Evolutionary conservation across 2,888 invertebrate species (phyloP).

Genomic region (Diarsia rubi): DNA sequence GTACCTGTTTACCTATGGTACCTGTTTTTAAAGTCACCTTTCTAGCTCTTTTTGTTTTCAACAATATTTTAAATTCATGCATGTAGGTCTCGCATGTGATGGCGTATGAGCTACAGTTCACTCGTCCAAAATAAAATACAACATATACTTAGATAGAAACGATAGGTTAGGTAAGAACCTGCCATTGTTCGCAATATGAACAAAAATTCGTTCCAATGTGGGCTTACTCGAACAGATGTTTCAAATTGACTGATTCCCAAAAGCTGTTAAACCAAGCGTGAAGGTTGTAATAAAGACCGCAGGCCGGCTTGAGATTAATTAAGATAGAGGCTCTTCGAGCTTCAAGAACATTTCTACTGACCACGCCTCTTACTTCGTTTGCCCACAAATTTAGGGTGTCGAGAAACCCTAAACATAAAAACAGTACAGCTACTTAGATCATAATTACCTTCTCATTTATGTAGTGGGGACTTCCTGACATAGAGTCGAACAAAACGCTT

Average conservation of each 20-base stretch:
- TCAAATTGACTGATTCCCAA: constrained; percentile 82
- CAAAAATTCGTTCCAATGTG: constrained; percentile 64
- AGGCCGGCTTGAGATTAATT: constrained; percentile 82
- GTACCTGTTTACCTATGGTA: constrained; percentile 17
- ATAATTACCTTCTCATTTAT: constrained; percentile 47
- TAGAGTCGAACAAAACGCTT: constrained; percentile 27
- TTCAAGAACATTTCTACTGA: constrained; percentile 76
- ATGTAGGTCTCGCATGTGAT: constrained; percentile 53
- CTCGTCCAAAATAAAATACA: constrained; percentile 55
- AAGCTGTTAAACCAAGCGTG: constrained; percentile 83
- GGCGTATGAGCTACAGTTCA: constrained; percentile 41
- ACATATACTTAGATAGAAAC: constrained; percentile 29
- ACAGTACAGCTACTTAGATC: constrained; percentile 16
- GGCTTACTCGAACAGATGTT: constrained; percentile 75
- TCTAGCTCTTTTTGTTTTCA: constrained; percentile 32
- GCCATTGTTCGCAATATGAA: constrained; percentile 57
- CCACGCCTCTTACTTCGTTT: constrained; percentile 78
- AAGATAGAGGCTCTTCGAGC: constrained; percentile 80
- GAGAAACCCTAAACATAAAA: constrained; percentile 38
- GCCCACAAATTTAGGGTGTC: constrained; percentile 60
- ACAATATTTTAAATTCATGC: constrained; percentile 53
- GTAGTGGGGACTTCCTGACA: constrained; percentile 34
- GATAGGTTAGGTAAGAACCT: constrained; percentile 37
- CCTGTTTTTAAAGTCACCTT: constrained; percentile 28
- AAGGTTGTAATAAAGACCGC: constrained; percentile 85